Conservation (phyloP, 2,888 invertebrate genomes). For the Deilephila elpenor region DNA sequence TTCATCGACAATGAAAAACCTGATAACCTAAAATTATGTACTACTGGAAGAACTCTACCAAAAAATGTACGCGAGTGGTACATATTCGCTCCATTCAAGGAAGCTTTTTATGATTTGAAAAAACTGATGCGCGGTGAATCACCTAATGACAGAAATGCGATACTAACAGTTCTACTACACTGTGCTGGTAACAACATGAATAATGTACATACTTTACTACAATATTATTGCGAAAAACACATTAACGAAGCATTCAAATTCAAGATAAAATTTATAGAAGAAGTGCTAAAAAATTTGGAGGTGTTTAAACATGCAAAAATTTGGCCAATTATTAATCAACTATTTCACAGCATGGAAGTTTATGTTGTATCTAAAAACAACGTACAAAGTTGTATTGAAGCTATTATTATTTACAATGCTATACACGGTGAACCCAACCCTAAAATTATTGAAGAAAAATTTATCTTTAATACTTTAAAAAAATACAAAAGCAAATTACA, state of each 20-base stretch:
- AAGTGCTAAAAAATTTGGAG: slow-evolving; percentile 51
- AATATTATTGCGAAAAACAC: slow-evolving; percentile 64
- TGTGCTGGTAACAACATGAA: slow-evolving; percentile 54
- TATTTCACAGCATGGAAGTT: slow-evolving; percentile 70
- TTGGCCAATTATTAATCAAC: slow-evolving; percentile 64
- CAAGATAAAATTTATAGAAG: slow-evolving; percentile 62
- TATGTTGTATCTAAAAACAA: slow-evolving; percentile 63
- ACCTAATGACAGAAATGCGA: slow-evolving; percentile 55
- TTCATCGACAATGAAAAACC: slow-evolving; percentile 53
- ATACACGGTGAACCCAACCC: slow-evolving; percentile 58
- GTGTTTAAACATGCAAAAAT: slow-evolving; percentile 53
- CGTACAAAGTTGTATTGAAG: slow-evolving; percentile 57
- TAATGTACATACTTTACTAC: slow-evolving; percentile 55
- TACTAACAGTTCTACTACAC: slow-evolving; percentile 57
- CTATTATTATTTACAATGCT: slow-evolving; percentile 62
- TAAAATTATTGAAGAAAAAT: slow-evolving; percentile 61
- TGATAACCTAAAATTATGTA: neutral
- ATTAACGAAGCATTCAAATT: slow-evolving; percentile 68
- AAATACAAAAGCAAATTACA: slow-evolving; percentile 49
- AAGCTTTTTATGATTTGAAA: slow-evolving; percentile 60
- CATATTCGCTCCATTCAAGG: slow-evolving; percentile 60
- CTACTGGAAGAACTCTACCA: slow-evolving; percentile 14
- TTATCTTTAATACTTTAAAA: slow-evolving; percentile 57
- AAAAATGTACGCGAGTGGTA: slow-evolving; percentile 59
- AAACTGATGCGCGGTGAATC: slow-evolving; percentile 60